phyloP scores from a whole-genome alignment of 2,888 invertebrate genomes.

The Willowsia nigromaculata region DNA sequence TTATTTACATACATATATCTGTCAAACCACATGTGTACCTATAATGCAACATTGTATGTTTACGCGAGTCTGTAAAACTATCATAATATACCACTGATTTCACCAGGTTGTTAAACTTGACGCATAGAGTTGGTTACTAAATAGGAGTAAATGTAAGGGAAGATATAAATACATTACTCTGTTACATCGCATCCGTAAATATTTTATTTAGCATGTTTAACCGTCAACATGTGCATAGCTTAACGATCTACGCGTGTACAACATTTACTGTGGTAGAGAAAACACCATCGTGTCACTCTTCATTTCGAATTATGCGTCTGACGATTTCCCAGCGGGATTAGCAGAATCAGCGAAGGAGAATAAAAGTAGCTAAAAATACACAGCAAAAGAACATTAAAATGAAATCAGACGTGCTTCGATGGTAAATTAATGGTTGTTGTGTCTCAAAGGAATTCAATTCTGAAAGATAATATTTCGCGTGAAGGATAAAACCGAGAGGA shows the following conservation, averaged over 20 bases:
- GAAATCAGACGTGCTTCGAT: constrained; percentile 58
- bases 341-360: neutral
- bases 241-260: neutral
- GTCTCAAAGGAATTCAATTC: constrained; percentile 50
- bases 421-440: constrained; percentile 57
- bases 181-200: no score
- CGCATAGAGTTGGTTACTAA: neutral
- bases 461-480: constrained; percentile 32
- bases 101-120: neutral
- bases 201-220: no score
- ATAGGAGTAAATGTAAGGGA: neutral
- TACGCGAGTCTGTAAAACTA: no score
- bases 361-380: constrained; percentile 37
- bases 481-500: neutral
- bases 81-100: no score
- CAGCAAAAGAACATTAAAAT: constrained; percentile 42
- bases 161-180: neutral
- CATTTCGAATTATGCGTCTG: neutral
- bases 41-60: no score
- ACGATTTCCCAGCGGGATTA: constrained; percentile 19
- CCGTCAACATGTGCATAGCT: no score
- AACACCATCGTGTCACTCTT: neutral
- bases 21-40: no score
- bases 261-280: neutral
- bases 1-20: no score